phyloP scores from a whole-genome alignment of 1,140 invertebrate species.

The Philopotamus ludificatus region DNA sequence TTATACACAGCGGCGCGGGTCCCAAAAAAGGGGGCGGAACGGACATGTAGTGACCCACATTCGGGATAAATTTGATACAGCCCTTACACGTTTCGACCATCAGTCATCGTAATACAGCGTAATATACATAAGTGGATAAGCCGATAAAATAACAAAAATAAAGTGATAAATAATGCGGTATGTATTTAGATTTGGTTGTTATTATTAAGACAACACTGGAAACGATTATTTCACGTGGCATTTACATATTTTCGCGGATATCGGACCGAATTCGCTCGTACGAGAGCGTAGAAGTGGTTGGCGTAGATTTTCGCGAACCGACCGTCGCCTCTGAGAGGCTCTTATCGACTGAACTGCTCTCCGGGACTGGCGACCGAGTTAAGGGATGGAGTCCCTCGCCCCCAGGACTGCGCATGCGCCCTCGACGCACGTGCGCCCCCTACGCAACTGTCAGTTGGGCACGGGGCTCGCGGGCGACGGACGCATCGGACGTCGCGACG shows the following conservation, averaged over 20 bases:
- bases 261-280: neutral
- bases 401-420: neutral
- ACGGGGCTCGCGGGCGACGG: neutral
- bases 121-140: too few relatives aligned
- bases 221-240: too few relatives aligned
- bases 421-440: neutral
- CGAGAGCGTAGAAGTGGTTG: too few relatives aligned
- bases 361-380: slow-evolving; percentile 5
- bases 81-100: neutral
- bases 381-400: slow-evolving; percentile 1
- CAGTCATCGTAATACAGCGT: neutral
- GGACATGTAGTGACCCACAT: neutral
- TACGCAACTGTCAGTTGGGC: neutral
- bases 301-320: neutral
- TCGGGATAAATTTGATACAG: neutral
- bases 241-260: too few relatives aligned
- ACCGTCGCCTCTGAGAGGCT: slow-evolving; percentile 26
- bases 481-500: too few relatives aligned
- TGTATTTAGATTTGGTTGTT: too few relatives aligned
- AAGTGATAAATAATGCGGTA: too few relatives aligned
- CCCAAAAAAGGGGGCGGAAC: neutral
- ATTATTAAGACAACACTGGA: too few relatives aligned
- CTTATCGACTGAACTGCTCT: slow-evolving; percentile 37
- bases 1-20: neutral
- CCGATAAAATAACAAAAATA: too few relatives aligned